Evolutionary conservation across 2,888 invertebrate genomes (phyloP), one percentile per base, ranked within the genome.

Genomic region (Opisthograptis luteolata): DNA sequence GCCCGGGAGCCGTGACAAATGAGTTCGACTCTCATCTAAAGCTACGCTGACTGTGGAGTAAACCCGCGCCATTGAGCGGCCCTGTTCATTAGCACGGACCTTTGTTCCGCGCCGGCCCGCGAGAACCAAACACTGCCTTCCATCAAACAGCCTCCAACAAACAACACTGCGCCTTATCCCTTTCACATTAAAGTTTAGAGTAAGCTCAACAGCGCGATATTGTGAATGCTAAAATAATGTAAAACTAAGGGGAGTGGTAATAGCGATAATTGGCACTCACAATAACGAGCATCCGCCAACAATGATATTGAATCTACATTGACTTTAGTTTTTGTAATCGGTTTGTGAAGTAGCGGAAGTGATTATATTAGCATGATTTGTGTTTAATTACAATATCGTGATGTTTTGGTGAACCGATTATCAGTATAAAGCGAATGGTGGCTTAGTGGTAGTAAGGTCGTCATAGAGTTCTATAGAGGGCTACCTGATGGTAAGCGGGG

Each of bases 21-120:
- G 44, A 40, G 36, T 35, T 14, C 40, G 10, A 24, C 25, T 47
- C 32, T 17, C 39, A 24, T 30, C 25, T 34, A 12, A 34, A 31
- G 25, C 34, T 25, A 43, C 54, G 48, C 45, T 49, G 37, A 42
- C 42, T 30, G 30, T n/a, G 32, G 20, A 22, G 19, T 35, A 50
- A 50, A 51, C 27, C 25, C 45, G 47, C 51, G 56, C 62, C 59
- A 66, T 69, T 66, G 72, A 70, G 59, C 62, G 58, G n/a, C 58
- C 20, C 62, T 55, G 68, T 70, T 76, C 77, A 73, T 74, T 76
- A 76, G 64, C 63, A 48, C n/a, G 39, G 61, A 63, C 72, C 62
- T 75, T 75, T 75, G 74, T 75, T 31, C 37, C 37, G 13, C 37
- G 13, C 31, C 31, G 28, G 60, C 68, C 57, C 58, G 53, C 58